These are phyloP conservation scores for Synergus itoensis DNA, from an alignment of 2,888 invertebrate genomes.

Conservation along the genomic window DNA sequence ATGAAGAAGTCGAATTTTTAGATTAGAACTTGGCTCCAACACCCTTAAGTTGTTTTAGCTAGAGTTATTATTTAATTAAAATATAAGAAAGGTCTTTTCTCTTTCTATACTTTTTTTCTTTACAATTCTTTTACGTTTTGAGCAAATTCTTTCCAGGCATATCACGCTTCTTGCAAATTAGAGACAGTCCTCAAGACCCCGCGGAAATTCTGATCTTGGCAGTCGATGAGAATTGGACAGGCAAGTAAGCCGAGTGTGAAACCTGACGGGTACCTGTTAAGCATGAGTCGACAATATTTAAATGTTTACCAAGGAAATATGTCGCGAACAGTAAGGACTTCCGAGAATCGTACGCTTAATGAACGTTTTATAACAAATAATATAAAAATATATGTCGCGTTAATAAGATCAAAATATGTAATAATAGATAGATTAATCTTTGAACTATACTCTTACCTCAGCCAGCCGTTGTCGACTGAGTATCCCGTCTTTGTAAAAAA, in stretches of 20 bases:
- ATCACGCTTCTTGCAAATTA: slow-evolving; percentile 48
- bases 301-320: neutral
- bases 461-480: slow-evolving; percentile 67
- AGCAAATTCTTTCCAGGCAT: neutral
- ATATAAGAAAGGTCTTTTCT: neutral
- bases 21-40: no score
- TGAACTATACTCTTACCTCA: slow-evolving; percentile 60
- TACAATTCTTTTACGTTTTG: neutral
- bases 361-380: neutral
- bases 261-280: slow-evolving; percentile 66
- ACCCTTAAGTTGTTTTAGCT: no score
- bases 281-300: neutral
- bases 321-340: neutral
- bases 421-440: slow-evolving; percentile 8
- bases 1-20: no score
- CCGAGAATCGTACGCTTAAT: neutral
- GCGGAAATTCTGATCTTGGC: slow-evolving; percentile 65
- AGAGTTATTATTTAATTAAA: neutral
- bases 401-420: neutral
- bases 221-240: slow-evolving; percentile 66
- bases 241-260: slow-evolving; percentile 68
- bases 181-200: slow-evolving; percentile 71
- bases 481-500: slow-evolving; percentile 69
- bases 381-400: neutral
- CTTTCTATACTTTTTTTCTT: neutral